These are phyloP conservation scores for Yponomeuta cagnagella DNA, from an alignment of 2,888 invertebrate genomes.

Conservation along the genomic window DNA sequence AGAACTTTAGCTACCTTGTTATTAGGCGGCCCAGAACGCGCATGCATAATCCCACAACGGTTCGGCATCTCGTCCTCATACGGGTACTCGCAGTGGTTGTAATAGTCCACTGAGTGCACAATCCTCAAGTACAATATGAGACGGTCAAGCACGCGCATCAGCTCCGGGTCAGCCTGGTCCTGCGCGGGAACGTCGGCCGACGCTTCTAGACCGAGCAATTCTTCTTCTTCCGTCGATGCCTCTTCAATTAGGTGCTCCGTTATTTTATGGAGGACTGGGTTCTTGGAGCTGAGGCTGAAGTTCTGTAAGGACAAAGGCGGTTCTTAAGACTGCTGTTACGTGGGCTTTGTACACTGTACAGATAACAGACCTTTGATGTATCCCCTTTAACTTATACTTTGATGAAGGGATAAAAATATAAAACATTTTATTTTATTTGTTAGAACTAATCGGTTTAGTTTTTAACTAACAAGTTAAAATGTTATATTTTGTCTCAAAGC, in stretches of 20 bases:
- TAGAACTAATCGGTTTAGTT: no score
- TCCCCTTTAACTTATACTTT: no score
- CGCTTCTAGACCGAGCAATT: constrained; percentile 83
- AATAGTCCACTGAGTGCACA: constrained; percentile 99
- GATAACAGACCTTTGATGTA: no score
- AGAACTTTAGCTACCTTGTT: constrained; percentile 73
- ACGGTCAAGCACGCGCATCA: constrained; percentile 82
- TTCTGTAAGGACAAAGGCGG: constrained; percentile 32
- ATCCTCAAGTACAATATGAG: constrained; percentile 95
- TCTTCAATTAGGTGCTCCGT: constrained; percentile 99
- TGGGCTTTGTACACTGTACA: background rate
- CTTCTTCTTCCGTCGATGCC: constrained; percentile 98
- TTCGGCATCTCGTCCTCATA: constrained; percentile 99
- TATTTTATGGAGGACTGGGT: constrained; percentile 96
- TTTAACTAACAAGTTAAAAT: no score
- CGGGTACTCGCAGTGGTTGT: constrained; percentile 99
- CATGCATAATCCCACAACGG: constrained; percentile 98
- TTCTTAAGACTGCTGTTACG: background rate
- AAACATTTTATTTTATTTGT: no score
- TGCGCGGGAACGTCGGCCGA: constrained; percentile 38
- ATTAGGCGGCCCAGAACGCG: constrained; percentile 90
- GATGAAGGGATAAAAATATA: no score
- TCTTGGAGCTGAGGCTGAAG: constrained; percentile 85
- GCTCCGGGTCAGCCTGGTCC: constrained; percentile 56
- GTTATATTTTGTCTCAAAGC: no score